phyloP scores from a whole-genome alignment of 2,797 vertebrate genomes.

The Siniperca undulata region DNA sequence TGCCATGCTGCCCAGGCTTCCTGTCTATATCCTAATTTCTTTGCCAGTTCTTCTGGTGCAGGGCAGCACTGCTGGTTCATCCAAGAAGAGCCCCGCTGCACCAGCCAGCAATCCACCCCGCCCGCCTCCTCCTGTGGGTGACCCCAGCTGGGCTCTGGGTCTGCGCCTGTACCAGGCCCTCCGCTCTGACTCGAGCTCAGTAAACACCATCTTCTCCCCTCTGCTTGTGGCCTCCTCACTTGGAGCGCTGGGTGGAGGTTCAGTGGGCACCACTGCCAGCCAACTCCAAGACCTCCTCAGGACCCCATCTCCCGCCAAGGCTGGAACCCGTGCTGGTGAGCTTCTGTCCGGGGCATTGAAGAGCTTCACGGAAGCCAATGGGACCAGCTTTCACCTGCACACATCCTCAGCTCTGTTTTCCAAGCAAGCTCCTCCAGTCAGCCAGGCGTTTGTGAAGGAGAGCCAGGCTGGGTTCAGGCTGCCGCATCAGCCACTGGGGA shows the following conservation, averaged over 20 bases:
- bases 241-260: conserved; percentile 58
- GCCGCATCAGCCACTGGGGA: conserved; percentile 68
- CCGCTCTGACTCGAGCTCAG: conserved; percentile 46
- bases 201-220: conserved; percentile 78
- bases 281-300: conserved; percentile 76
- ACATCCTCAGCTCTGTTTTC: conserved; percentile 75
- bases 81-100: conserved; percentile 41
- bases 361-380: conserved; percentile 63
- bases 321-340: conserved; percentile 20
- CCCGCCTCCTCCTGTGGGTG: conserved; percentile 48
- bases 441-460: conserved; percentile 70
- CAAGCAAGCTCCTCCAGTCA: conserved; percentile 64
- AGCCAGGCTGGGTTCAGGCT: conserved; percentile 62
- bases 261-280: conserved; percentile 69
- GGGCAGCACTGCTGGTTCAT: conserved; percentile 32
- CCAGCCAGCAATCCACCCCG: conserved; percentile 4
- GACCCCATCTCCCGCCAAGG: conserved; percentile 1
- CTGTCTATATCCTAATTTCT: conserved; percentile 48
- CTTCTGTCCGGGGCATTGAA: conserved; percentile 57
- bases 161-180: conserved; percentile 74
- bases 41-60: conserved; percentile 58
- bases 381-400: conserved; percentile 70
- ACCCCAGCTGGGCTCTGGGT: conserved; percentile 81
- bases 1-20: conserved; percentile 68
- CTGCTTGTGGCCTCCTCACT: conserved; percentile 76